phyloP scores from a whole-genome alignment of 2,113 vertebrate species.

The Rhea pennata region DNA sequence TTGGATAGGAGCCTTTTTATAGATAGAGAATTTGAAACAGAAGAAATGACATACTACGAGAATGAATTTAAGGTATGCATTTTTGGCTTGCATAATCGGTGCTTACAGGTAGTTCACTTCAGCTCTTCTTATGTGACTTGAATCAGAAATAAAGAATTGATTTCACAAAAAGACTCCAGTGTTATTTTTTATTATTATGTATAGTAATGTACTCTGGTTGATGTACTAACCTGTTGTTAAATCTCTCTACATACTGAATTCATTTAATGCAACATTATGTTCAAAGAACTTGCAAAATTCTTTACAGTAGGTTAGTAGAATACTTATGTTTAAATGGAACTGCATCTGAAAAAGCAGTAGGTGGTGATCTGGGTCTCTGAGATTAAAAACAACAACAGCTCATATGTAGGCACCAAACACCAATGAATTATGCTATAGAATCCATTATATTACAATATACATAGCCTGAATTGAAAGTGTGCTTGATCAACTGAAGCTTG shows the following conservation, averaged over 20 bases:
- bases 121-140: neutral
- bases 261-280: neutral
- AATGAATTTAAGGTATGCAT: neutral
- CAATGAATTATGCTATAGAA: neutral
- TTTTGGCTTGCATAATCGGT: neutral
- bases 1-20: no score
- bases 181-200: neutral
- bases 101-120: neutral
- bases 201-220: neutral
- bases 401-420: neutral
- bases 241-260: neutral
- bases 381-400: neutral
- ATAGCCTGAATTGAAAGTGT: neutral
- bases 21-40: neutral
- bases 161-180: neutral
- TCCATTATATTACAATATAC: neutral
- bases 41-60: neutral
- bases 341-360: neutral
- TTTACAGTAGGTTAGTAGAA: neutral
- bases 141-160: neutral
- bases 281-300: neutral
- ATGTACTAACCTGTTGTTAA: neutral
- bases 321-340: neutral
- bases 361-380: neutral
- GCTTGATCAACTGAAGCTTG: neutral